Evolutionary conservation across 2,113 vertebrate species (phyloP).

Genomic region (Callipepla californica): DNA sequence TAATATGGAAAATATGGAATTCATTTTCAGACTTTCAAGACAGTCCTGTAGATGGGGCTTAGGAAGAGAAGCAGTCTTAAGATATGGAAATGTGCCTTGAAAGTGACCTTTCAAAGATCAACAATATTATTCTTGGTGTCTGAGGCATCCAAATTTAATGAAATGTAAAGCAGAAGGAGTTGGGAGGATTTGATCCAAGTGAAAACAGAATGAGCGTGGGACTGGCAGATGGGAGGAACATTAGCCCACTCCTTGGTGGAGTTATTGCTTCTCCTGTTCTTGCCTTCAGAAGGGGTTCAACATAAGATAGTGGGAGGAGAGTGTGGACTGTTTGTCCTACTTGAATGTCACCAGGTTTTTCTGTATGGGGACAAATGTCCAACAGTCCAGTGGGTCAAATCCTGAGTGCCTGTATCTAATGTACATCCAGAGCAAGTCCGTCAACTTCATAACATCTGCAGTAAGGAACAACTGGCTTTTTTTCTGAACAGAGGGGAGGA

Average conservation of each 20-base stretch:
- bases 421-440: not conserved
- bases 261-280: not conserved
- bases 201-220: conserved; percentile 40
- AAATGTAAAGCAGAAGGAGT: not conserved
- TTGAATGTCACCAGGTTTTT: not conserved
- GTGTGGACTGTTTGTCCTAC: not conserved
- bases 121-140: not conserved
- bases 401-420: not conserved
- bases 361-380: not conserved
- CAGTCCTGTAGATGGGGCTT: not conserved
- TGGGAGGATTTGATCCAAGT: conserved; percentile 35
- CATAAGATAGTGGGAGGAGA: not conserved
- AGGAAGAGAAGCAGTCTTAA: not conserved
- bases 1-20: not conserved
- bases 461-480: not conserved
- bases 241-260: not conserved
- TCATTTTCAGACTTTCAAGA: conserved; percentile 13
- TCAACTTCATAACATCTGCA: not conserved
- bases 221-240: conserved; percentile 1
- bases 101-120: conserved; percentile 31
- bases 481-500: not conserved
- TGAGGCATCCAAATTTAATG: not conserved
- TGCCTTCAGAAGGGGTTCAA: not conserved
- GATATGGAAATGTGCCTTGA: not conserved
- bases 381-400: fast-evolving